These are phyloP conservation scores for Apamea epomidion DNA, from an alignment of 2,888 invertebrate species.

Conservation along the genomic window DNA sequence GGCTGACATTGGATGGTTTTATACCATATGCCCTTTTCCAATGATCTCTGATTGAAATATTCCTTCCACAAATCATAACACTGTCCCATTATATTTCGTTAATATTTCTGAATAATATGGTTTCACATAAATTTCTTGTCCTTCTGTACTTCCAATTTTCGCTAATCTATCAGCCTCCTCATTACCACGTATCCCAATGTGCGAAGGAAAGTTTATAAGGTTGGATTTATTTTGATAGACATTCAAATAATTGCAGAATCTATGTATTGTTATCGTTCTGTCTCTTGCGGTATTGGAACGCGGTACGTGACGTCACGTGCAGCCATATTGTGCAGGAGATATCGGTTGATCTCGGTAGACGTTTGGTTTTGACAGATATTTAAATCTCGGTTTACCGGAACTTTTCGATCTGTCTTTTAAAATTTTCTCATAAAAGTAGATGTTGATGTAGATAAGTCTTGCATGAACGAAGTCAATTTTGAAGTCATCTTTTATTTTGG, in stretches of 20 bases:
- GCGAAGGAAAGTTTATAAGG: neutral
- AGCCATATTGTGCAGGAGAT: constrained; percentile 26
- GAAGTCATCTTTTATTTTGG: neutral
- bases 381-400: constrained; percentile 28
- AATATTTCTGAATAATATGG: too few relatives aligned
- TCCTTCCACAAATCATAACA: too few relatives aligned
- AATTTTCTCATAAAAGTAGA: neutral
- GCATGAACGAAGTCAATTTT: too few relatives aligned
- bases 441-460: neutral
- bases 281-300: constrained; percentile 20
- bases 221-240: constrained; percentile 17
- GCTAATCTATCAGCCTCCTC: too few relatives aligned
- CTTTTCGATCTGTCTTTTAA: neutral
- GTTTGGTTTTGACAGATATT: constrained; percentile 39
- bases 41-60: too few relatives aligned
- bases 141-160: too few relatives aligned
- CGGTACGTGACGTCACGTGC: constrained; percentile 43
- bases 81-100: too few relatives aligned
- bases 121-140: too few relatives aligned
- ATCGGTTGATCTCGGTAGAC: constrained; percentile 8
- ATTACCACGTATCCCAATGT: too few relatives aligned
- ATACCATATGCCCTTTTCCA: too few relatives aligned
- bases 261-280: constrained; percentile 18
- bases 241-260: constrained; percentile 41
- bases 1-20: too few relatives aligned